Evolutionary conservation across 2,113 vertebrate genomes (phyloP).

Genomic region (Toxotes chatareus): DNA sequence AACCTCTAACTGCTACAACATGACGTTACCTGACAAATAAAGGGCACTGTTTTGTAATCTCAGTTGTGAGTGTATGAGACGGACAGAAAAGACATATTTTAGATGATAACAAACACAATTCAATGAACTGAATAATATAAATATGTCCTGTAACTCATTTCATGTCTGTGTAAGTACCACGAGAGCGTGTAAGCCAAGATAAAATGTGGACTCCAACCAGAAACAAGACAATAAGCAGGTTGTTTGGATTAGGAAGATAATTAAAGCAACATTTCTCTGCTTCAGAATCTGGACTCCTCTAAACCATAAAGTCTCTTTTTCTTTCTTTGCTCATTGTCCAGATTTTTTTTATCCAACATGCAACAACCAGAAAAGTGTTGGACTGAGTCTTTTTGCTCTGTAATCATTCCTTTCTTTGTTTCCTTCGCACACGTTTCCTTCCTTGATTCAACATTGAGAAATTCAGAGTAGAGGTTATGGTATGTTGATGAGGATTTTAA

Average conservation of each 20-base stretch:
- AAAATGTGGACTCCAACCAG: neutral
- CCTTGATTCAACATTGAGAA: neutral
- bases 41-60: neutral
- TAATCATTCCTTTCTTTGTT: neutral
- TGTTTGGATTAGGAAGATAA: conserved; percentile 39
- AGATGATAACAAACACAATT: neutral
- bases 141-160: conserved; percentile 17
- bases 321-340: neutral
- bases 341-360: neutral
- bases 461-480: neutral
- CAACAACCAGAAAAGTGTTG: neutral
- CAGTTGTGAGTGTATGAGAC: neutral
- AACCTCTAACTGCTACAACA: neutral
- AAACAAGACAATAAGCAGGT: conserved; percentile 7
- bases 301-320: neutral
- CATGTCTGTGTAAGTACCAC: neutral
- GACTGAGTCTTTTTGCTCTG: neutral
- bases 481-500: neutral
- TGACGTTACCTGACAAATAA: neutral
- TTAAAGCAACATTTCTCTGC: conserved; percentile 36
- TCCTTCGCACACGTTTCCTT: neutral
- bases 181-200: neutral
- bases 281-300: neutral
- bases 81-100: neutral
- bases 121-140: conserved; percentile 1